Conservation (phyloP, 2,888 invertebrate species). For the Mactromeris polynyma region DNA sequence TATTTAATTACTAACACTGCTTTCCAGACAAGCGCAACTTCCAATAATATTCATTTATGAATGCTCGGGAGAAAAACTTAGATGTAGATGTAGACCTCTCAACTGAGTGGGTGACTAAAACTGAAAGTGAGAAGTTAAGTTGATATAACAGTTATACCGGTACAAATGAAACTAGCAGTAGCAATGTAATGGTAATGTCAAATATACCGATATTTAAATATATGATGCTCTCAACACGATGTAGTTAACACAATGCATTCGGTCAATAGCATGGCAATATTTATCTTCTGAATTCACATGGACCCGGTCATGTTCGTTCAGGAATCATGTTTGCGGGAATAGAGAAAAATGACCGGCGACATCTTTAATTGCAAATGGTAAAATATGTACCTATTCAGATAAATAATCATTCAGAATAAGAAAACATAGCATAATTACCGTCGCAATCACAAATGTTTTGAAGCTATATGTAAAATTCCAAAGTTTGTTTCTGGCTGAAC, state of each 20-base stretch:
- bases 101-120: too few relatives aligned
- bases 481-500: conserved; percentile 46
- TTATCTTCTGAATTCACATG: conserved; percentile 3
- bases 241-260: neutral
- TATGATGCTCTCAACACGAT: neutral
- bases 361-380: neutral
- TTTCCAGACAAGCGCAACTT: too few relatives aligned
- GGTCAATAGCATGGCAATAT: neutral
- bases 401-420: neutral
- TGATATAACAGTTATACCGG: too few relatives aligned
- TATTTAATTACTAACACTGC: too few relatives aligned
- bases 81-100: too few relatives aligned
- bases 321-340: conserved; percentile 8
- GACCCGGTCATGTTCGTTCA: neutral
- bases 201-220: neutral
- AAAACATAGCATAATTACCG: neutral
- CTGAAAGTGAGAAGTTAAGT: too few relatives aligned
- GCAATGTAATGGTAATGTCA: too few relatives aligned
- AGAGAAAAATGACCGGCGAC: neutral
- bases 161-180: too few relatives aligned
- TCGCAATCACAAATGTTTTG: conserved; percentile 1
- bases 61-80: too few relatives aligned
- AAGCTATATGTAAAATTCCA: neutral
- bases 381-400: neutral
- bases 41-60: too few relatives aligned